Conservation (phyloP, 2,797 vertebrate species). For the Darevskia nairensis region DNA sequence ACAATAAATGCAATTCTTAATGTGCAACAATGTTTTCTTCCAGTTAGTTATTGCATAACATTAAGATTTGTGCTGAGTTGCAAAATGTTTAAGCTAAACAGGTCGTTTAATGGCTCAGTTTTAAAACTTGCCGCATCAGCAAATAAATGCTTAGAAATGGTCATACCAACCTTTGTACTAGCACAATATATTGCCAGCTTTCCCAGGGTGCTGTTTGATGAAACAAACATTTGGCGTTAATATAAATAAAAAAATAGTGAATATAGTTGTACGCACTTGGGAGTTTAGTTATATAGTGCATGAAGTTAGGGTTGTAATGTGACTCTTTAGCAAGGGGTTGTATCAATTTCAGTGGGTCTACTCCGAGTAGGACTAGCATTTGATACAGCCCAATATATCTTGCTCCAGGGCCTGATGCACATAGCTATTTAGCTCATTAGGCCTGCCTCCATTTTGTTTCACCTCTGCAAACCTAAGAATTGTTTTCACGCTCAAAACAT, state of each 20-base stretch:
- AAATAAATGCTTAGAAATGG: constrained; percentile 14
- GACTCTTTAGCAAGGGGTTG: not conserved
- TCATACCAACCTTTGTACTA: not conserved
- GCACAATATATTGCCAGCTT: not conserved
- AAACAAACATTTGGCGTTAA: not conserved
- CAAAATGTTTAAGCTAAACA: constrained; percentile 38
- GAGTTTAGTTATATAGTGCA: not conserved
- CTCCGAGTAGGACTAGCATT: too few species aligned
- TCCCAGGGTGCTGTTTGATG: not conserved
- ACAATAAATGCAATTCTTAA: constrained; percentile 56
- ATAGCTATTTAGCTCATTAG: not conserved
- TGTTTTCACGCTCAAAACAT: too few species aligned
- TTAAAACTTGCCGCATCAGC: constrained; percentile 16
- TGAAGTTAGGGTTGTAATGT: not conserved
- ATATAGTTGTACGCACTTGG: not conserved
- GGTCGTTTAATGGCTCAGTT: constrained; percentile 9
- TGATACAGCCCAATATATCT: too few species aligned
- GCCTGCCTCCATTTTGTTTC: not conserved
- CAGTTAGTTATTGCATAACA: constrained; percentile 46
- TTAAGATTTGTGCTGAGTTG: constrained; percentile 46
- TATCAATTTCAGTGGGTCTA: not conserved
- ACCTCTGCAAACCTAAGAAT: not conserved
- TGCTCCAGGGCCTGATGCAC: not conserved
- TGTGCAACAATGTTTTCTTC: constrained; percentile 51
- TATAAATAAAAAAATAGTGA: not conserved